Base-by-base conservation (phyloP, 2,113 vertebrate species). In the Nymphicus hollandicus region DNA sequence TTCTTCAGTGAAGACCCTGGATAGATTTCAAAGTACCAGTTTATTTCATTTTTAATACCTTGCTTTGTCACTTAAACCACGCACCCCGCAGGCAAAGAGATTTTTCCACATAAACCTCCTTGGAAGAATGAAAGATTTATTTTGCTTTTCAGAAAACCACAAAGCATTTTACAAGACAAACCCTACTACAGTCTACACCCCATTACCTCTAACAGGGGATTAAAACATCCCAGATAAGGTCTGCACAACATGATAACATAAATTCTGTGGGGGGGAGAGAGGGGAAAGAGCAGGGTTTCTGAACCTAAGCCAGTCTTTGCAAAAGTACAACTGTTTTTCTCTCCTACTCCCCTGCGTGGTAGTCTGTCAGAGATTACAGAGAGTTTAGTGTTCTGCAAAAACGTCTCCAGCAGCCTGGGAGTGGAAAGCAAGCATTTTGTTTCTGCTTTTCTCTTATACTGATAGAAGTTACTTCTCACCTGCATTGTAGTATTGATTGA, bases 401-500 rank as follows among this genome's bases (percentile, higher is more conserved):
- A 72, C 4, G 7, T 43, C 71, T 91, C 50, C 43, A 73, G 28
- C 41, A 70, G 43, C 27, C 24, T 49, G 28, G 29, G 33, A 84
- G 8, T 11, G 13, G 28, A 91, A 87, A 49, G 29, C 12, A 83
- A 83, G 12, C 7, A 73, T 17, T 31, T 88, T 89, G 11, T 31
- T 84, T 72, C n/a, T 50, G 17, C 1, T n/a, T 79, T 76, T 79
- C 46, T 31, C 28, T 60, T 49, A 35, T 7, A 86, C 4, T 14
- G 56, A 37, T 92, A 89, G 41, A n/a, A 72, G 43, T 47, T 15
- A 41, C 41, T 95, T 85, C 98, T 96, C 92, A 99, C 99, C 99
- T 99, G 99, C 96, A 98, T 89, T 24, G 96, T 91, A 66, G 85
- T 86, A 97, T 97, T 98, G 96, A 98, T 98, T 10, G 98, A 97